Evolutionary conservation across 2,797 vertebrate genomes (phyloP).

Genomic region (Schizopygopsis pylzovi): DNA sequence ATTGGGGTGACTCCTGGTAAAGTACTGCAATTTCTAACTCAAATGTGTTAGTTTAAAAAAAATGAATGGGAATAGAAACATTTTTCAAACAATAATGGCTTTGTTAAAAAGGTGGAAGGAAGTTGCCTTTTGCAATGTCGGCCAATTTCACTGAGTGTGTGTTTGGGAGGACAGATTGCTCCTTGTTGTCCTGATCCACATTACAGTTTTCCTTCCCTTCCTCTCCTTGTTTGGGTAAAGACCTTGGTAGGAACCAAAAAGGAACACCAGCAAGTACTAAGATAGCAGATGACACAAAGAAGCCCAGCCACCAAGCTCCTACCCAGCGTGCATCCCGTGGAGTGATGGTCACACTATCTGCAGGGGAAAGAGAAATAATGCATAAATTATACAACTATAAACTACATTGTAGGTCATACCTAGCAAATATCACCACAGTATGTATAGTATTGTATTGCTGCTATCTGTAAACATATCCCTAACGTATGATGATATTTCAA

Average conservation of each 20-base stretch:
- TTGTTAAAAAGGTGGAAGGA: background rate
- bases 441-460: background rate
- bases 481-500: no score
- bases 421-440: background rate
- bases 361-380: background rate
- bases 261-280: slow-evolving; percentile 81
- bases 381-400: background rate
- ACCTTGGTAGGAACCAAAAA: slow-evolving; percentile 86
- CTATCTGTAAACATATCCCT: background rate
- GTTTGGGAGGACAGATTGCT: background rate
- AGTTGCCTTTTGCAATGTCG: slow-evolving; percentile 75
- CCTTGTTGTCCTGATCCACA: background rate
- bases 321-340: slow-evolving; percentile 85
- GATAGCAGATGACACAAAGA: slow-evolving; percentile 80
- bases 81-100: background rate
- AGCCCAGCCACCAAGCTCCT: slow-evolving; percentile 90
- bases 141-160: slow-evolving; percentile 62
- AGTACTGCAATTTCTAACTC: background rate
- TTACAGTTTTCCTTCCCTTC: slow-evolving; percentile 11
- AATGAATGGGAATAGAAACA: background rate
- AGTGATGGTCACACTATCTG: slow-evolving; percentile 84
- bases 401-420: background rate
- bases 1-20: background rate
- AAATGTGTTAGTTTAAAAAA: background rate
- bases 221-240: slow-evolving; percentile 70